Evolutionary conservation across 2,888 invertebrate species (phyloP).

Genomic region (Seira ritae): DNA sequence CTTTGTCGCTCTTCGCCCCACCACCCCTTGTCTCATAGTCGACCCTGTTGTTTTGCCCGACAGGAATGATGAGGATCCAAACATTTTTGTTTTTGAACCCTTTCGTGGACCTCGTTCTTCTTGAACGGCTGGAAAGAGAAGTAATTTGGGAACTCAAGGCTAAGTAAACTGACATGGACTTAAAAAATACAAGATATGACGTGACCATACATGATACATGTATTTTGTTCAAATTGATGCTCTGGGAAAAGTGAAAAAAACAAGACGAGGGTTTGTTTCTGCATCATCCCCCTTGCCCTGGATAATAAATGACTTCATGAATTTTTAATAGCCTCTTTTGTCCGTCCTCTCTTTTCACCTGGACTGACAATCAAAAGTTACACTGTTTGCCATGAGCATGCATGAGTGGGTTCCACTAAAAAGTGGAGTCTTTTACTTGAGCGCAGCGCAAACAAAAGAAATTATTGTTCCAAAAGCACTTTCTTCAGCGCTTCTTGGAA

Average conservation of each 20-base stretch:
- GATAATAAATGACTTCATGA: slow-evolving; percentile 48
- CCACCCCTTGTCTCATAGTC: background rate
- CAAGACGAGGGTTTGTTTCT: slow-evolving; percentile 12
- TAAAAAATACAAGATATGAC: no score
- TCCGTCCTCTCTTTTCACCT: slow-evolving; percentile 22
- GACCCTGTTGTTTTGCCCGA: slow-evolving; percentile 2
- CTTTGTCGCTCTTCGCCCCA: slow-evolving; percentile 3
- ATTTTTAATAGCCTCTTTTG: slow-evolving; percentile 43
- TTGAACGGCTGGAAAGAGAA: slow-evolving; percentile 82
- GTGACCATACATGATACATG: no score
- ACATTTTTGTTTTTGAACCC: slow-evolving; percentile 67
- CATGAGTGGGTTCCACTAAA: no score
- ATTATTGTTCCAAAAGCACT: background rate
- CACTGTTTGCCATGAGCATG: slow-evolving; percentile 17
- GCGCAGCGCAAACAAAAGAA: background rate
- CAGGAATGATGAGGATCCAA: slow-evolving; percentile 22
- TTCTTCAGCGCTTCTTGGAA: background rate
- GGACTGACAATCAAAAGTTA: slow-evolving; percentile 53
- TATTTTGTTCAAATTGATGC: no score
- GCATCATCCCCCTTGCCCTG: slow-evolving; percentile 37
- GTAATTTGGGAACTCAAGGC: background rate
- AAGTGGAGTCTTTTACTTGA: background rate
- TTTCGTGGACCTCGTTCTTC: slow-evolving; percentile 88
- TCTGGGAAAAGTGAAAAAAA: background rate
- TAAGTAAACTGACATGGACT: background rate